Percentiles rank a stretch among this genome's conserved stretches.
These are phyloP conservation scores for Hafferia zeledoni DNA, from an alignment of 2,797 vertebrate genomes.

Conservation along the genomic window DNA sequence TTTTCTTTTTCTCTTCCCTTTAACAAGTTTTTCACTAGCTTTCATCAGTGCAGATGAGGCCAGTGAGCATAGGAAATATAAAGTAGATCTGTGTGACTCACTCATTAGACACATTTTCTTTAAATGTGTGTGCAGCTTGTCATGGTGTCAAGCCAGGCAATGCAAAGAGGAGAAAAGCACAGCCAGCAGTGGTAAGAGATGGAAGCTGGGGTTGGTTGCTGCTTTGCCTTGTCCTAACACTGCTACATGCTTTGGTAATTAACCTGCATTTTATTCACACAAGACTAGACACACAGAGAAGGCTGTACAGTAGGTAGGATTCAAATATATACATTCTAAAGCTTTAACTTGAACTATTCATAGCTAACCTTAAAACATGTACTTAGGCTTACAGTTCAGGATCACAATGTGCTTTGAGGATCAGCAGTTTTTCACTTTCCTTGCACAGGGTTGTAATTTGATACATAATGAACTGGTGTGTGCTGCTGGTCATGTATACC, in stretches of 20 bases:
- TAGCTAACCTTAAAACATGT: constrained; percentile 15
- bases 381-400: background rate
- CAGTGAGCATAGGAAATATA: background rate
- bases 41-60: background rate
- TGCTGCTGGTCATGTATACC: background rate
- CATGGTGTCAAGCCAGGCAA: background rate
- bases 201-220: background rate
- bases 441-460: background rate
- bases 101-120: constrained; percentile 1
- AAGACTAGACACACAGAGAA: background rate
- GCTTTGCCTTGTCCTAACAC: background rate
- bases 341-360: background rate
- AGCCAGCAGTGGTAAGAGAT: background rate
- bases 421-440: background rate
- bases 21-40: background rate
- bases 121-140: background rate
- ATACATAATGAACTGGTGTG: background rate
- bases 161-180: background rate
- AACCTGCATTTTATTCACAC: background rate
- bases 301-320: background rate
- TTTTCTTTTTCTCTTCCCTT: background rate
- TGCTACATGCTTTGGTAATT: background rate
- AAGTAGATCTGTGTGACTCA: background rate
- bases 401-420: background rate
- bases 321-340: background rate